Evolutionary conservation across 1,140 invertebrate species (phyloP).

Genomic region (Hylyphantes graminicola): DNA sequence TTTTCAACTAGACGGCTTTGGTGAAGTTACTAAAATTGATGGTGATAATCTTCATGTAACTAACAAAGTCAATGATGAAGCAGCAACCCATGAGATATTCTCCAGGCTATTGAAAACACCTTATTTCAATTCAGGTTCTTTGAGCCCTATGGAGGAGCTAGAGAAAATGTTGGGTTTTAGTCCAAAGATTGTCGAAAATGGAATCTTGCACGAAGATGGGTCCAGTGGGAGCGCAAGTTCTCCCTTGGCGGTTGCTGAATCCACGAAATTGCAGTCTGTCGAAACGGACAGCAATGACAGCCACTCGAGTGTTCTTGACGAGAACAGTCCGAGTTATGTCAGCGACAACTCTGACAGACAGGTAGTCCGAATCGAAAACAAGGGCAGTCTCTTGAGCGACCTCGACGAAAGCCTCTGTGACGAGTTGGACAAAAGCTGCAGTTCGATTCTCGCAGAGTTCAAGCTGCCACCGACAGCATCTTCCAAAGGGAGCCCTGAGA

Average conservation of each 20-base stretch:
- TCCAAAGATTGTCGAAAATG: background rate
- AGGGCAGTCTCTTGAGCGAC: slow-evolving; percentile 44
- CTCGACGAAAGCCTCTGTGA: slow-evolving; percentile 47
- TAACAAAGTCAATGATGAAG: no score
- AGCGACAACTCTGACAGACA: slow-evolving; percentile 43
- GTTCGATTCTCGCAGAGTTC: no score
- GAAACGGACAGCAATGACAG: slow-evolving; percentile 33
- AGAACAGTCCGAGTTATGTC: slow-evolving; percentile 33
- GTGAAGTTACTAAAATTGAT: no score
- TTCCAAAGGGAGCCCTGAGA: no score
- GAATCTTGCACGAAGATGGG: background rate
- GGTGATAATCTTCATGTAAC: no score
- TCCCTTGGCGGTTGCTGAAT: background rate
- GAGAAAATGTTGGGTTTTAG: background rate
- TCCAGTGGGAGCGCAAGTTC: background rate
- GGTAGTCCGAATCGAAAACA: slow-evolving; percentile 1
- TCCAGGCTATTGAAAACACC: background rate
- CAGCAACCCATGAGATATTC: no score
- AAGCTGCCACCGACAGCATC: no score
- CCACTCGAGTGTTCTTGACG: slow-evolving; percentile 41
- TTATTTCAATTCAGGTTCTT: background rate
- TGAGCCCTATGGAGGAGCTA: background rate
- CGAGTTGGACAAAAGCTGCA: slow-evolving; percentile 31
- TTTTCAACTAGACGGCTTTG: no score
- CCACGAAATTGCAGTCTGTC: background rate